Conservation (phyloP, 2,797 vertebrate species). For the Nothura maculosa region DNA sequence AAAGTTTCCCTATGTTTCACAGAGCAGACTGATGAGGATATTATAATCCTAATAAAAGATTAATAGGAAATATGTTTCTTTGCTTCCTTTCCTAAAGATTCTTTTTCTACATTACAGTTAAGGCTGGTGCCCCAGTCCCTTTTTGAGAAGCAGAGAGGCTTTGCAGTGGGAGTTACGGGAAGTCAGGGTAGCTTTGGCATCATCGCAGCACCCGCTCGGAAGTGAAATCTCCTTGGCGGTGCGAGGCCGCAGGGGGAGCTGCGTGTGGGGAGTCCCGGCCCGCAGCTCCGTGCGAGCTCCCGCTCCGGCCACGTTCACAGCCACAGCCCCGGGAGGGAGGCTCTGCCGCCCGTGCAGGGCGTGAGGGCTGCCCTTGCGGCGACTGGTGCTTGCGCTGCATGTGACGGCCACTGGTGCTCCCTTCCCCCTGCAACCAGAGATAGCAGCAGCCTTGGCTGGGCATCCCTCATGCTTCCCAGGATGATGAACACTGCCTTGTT, state of each 20-base stretch:
- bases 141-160: background rate
- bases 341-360: background rate
- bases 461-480: background rate
- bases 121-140: background rate
- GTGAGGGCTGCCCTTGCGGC: background rate
- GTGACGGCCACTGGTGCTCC: too few relatives aligned
- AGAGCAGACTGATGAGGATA: background rate
- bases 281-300: background rate
- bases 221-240: background rate
- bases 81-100: background rate
- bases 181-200: background rate
- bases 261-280: background rate
- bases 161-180: background rate
- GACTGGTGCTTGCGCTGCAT: background rate
- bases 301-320: too few relatives aligned
- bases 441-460: background rate
- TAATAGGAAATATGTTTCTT: background rate
- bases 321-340: background rate
- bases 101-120: background rate
- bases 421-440: background rate
- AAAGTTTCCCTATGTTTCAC: background rate
- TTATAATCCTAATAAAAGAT: background rate
- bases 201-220: background rate
- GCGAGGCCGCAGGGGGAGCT: background rate
- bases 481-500: background rate